phyloP scores from a whole-genome alignment of 1,140 invertebrate species.

The Monomorium pharaonis region DNA sequence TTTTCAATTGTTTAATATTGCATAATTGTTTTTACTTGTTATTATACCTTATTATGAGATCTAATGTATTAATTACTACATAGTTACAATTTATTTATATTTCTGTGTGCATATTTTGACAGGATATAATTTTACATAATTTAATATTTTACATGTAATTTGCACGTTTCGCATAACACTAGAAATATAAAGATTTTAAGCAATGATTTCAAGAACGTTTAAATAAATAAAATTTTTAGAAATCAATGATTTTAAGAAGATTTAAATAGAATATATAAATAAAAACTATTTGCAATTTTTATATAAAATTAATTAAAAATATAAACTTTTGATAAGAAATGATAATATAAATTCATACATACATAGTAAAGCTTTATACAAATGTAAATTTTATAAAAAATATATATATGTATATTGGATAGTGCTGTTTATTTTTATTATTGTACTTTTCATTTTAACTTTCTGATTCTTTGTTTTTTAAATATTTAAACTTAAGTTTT shows the following conservation, averaged over 20 bases:
- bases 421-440: not conserved
- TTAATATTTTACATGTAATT: not conserved
- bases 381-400: not conserved
- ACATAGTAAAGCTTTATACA: not conserved
- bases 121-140: not conserved
- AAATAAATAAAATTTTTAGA: not conserved
- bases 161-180: not conserved
- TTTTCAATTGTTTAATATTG: not conserved
- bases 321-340: too few relatives aligned
- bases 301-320: not conserved
- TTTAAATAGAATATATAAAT: too few relatives aligned
- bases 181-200: not conserved
- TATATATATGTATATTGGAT: not conserved
- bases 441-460: not conserved
- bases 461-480: not conserved
- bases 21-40: slow-evolving; percentile 25
- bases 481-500: not conserved
- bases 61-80: not conserved
- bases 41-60: not conserved
- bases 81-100: not conserved
- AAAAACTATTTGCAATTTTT: too few relatives aligned
- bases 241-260: too few relatives aligned
- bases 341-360: too few relatives aligned
- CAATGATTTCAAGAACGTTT: not conserved
- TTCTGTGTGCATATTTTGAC: not conserved